Evolutionary conservation across 2,888 invertebrate genomes (phyloP).

Genomic region (Phengaris arion): DNA sequence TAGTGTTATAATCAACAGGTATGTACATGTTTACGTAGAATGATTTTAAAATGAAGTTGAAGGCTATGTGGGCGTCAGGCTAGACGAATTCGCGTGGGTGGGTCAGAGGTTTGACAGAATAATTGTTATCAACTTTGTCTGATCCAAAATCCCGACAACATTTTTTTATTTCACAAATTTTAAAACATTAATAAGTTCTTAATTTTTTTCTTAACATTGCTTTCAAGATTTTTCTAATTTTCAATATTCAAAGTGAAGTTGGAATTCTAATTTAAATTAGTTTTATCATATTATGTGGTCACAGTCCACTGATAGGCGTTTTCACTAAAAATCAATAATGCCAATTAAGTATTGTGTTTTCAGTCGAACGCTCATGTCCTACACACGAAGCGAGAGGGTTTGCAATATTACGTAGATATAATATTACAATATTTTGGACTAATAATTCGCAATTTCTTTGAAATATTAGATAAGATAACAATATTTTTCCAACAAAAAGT

Average conservation of each 20-base stretch:
- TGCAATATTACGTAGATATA: not conserved
- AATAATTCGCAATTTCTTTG: too few relatives aligned
- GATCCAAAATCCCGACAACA: not conserved
- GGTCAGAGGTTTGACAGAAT: conserved; percentile 47
- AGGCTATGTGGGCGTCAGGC: conserved; percentile 63
- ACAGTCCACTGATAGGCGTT: conserved; percentile 24
- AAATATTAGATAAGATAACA: too few relatives aligned
- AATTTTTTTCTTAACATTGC: too few relatives aligned
- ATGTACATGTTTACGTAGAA: conserved; percentile 42
- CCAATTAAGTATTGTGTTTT: conserved; percentile 47
- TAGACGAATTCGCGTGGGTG: conserved; percentile 63
- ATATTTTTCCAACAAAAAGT: too few relatives aligned
- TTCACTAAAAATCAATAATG: conserved; percentile 59
- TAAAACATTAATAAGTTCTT: not conserved
- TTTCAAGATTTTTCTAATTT: not conserved
- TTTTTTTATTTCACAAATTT: not conserved
- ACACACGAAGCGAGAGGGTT: conserved; percentile 41
- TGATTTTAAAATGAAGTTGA: conserved; percentile 3
- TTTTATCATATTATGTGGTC: not conserved
- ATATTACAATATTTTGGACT: too few relatives aligned
- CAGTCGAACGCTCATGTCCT: conserved; percentile 56
- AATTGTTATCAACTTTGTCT: not conserved
- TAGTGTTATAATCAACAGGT: conserved; percentile 59
- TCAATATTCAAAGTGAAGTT: not conserved
- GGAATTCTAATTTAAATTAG: not conserved